These are phyloP conservation scores for Stegastes partitus DNA, from an alignment of 2,113 vertebrate species.

Conservation along the genomic window DNA sequence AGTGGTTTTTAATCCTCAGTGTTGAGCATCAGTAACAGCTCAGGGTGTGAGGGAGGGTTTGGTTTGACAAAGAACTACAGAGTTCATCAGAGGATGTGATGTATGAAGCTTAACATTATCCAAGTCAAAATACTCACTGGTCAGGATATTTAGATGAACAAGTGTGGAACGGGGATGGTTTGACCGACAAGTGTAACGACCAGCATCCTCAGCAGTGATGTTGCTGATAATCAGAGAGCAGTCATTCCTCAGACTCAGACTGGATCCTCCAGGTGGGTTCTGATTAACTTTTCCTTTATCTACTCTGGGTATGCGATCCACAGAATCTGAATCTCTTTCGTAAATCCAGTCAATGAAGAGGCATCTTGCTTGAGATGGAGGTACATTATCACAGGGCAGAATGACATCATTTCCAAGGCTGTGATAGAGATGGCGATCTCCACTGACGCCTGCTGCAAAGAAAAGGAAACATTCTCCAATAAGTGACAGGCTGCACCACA, in stretches of 20 bases:
- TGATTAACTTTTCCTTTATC: rapidly evolving
- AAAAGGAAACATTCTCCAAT: not conserved
- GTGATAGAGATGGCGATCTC: rapidly evolving
- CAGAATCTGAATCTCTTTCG: rapidly evolving
- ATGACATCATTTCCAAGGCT: not conserved
- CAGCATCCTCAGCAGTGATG: conserved; percentile 35
- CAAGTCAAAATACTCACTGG: conserved; percentile 32
- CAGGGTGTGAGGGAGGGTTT: no score
- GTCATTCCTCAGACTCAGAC: not conserved
- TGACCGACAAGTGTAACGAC: not conserved
- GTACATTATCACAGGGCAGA: not conserved
- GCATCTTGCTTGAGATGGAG: not conserved
- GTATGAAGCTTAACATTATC: no score
- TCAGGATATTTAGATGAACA: conserved; percentile 11
- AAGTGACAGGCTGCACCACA: no score
- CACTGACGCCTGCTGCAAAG: not conserved
- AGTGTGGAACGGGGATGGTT: rapidly evolving
- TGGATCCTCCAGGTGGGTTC: not conserved
- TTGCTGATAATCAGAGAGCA: conserved; percentile 44
- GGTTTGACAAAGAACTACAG: no score
- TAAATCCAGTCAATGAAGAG: not conserved
- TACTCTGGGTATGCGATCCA: rapidly evolving
- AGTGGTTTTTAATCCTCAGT: no score
- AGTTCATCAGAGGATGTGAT: no score
- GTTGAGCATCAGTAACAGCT: no score